Evolutionary conservation across 2,888 invertebrate genomes (phyloP).

Genomic region (Philonicus albiceps): DNA sequence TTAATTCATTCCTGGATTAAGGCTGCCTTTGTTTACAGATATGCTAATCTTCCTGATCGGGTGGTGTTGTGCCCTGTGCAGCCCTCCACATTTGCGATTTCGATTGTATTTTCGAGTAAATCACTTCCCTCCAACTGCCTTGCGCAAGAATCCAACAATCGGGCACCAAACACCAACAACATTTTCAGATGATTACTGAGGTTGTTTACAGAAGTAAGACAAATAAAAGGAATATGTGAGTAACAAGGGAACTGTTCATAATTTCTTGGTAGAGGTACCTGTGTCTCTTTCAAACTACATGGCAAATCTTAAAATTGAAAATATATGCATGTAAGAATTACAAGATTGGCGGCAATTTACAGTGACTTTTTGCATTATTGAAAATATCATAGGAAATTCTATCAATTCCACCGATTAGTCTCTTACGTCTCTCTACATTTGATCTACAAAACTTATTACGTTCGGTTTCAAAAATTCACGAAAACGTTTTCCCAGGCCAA

Average conservation of each 20-base stretch:
- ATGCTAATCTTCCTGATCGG: not conserved
- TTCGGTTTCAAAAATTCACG: not conserved
- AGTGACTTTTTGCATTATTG: not conserved
- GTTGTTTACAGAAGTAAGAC: not conserved
- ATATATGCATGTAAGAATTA: not conserved
- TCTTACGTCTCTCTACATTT: not conserved
- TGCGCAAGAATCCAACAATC: not conserved
- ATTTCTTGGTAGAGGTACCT: not conserved
- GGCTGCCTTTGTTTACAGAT: not conserved
- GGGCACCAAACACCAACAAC: not conserved
- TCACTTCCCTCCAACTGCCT: not conserved
- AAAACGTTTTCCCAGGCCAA: not conserved
- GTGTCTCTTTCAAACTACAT: not conserved
- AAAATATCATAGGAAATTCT: not conserved
- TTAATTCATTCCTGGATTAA: not conserved
- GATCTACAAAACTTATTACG: not conserved
- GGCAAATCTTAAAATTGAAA: not conserved
- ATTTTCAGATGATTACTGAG: not conserved
- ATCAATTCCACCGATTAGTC: not conserved
- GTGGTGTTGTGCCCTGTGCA: not conserved
- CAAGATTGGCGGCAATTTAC: not conserved
- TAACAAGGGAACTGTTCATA: not conserved
- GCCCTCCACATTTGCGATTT: not conserved
- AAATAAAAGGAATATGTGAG: not conserved
- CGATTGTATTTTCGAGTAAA: not conserved